Conservation (phyloP, 2,797 vertebrate genomes). For the Taeniopygia guttata region DNA sequence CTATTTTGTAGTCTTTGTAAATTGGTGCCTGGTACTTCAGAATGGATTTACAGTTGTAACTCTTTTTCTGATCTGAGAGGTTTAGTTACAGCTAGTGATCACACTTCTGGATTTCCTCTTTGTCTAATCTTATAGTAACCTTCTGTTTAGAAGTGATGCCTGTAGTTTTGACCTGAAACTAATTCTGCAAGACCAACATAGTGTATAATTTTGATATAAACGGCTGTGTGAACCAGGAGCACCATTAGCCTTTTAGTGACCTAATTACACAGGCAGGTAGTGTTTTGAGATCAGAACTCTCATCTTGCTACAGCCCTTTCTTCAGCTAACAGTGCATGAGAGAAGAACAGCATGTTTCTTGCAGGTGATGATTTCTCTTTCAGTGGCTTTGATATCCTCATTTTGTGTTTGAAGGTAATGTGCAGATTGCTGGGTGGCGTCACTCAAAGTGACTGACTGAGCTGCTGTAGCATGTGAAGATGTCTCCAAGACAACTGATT, state of each 20-base stretch:
- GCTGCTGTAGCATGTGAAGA: slow-evolving; percentile 20
- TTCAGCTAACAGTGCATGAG: neutral
- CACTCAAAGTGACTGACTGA: slow-evolving; percentile 50
- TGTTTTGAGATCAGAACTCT: slow-evolving; percentile 16
- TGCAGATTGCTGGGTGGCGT: neutral
- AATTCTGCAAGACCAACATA: neutral
- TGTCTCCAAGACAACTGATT: slow-evolving; percentile 56
- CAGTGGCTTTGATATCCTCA: slow-evolving; percentile 37
- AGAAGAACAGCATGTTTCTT: slow-evolving; percentile 4
- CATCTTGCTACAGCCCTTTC: neutral
- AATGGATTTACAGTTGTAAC: neutral
- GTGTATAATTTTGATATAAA: neutral
- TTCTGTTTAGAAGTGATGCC: neutral
- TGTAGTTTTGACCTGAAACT: neutral
- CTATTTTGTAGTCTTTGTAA: neutral
- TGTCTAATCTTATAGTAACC: neutral
- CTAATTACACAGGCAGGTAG: neutral
- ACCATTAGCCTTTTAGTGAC: slow-evolving; percentile 7
- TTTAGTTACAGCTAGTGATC: neutral
- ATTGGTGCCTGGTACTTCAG: neutral
- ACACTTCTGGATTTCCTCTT: neutral
- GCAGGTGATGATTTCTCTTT: slow-evolving; percentile 43
- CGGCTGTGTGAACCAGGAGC: neutral
- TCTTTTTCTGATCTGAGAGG: neutral
- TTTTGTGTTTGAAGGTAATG: slow-evolving; percentile 45